phyloP scores from a whole-genome alignment of 1,140 invertebrate species.

The Hetaerina americana region DNA sequence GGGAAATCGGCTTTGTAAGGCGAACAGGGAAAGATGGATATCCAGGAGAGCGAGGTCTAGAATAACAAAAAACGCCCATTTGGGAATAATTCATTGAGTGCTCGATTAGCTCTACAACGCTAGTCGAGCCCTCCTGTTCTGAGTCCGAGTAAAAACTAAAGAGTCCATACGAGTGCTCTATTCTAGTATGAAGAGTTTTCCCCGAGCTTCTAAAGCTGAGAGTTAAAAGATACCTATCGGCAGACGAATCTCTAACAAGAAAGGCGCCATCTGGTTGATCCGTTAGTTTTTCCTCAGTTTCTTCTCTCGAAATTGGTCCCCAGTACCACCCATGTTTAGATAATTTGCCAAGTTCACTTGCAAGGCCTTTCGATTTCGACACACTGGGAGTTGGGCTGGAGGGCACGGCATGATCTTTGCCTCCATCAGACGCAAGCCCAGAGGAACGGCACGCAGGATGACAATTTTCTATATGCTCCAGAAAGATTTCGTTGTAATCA shows the following conservation, averaged over 20 bases:
- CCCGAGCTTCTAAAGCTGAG: slow-evolving; percentile 63
- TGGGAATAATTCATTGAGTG: slow-evolving; percentile 54
- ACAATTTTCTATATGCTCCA: not conserved
- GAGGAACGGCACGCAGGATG: not conserved
- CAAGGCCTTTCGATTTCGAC: slow-evolving; percentile 23
- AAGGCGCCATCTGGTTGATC: slow-evolving; percentile 64
- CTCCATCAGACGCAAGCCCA: not conserved
- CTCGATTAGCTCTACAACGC: slow-evolving; percentile 53
- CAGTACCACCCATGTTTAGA: slow-evolving; percentile 53
- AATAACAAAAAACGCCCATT: slow-evolving; percentile 59
- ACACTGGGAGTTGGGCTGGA: not conserved
- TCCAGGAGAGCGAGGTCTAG: slow-evolving; percentile 45
- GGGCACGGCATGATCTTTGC: not conserved
- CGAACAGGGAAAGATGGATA: slow-evolving; percentile 55
- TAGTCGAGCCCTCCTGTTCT: slow-evolving; percentile 48
- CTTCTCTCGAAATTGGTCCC: slow-evolving; percentile 45
- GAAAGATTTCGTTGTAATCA: not conserved
- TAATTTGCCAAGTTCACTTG: slow-evolving; percentile 40
- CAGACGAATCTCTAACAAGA: slow-evolving; percentile 60
- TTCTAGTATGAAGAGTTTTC: slow-evolving; percentile 53
- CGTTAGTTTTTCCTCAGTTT: slow-evolving; percentile 47
- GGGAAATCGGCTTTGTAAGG: slow-evolving; percentile 60
- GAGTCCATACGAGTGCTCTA: slow-evolving; percentile 50
- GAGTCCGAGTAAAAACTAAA: slow-evolving; percentile 53
- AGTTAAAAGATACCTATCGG: slow-evolving; percentile 40